phyloP scores from a whole-genome alignment of 2,888 invertebrate genomes.

The Dolichomitus sp. region DNA sequence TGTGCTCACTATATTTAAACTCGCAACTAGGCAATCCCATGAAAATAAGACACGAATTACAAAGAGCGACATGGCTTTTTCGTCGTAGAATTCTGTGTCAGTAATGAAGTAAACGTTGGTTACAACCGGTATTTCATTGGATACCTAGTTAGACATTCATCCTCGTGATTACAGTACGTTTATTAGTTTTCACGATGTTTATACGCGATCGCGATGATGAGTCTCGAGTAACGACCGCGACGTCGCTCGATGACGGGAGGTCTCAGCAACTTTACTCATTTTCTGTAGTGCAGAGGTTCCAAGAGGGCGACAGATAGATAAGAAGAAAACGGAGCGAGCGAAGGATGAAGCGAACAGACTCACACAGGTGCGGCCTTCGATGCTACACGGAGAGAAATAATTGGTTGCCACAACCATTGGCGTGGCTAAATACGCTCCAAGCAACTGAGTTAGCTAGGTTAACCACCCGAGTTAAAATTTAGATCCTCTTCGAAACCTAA shows the following conservation, averaged over 20 bases:
- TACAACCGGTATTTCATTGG: constrained; percentile 28
- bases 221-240: constrained; percentile 47
- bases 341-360: neutral
- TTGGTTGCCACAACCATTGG: too few species aligned
- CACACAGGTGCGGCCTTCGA: constrained; percentile 19
- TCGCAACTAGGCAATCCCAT: neutral
- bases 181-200: constrained; percentile 50
- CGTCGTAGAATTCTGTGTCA: neutral
- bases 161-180: constrained; percentile 60
- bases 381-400: neutral
- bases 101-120: constrained; percentile 55
- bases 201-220: constrained; percentile 47
- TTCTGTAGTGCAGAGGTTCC: neutral
- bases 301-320: neutral
- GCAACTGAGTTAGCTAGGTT: too few species aligned
- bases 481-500: too few species aligned
- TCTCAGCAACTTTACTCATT: constrained; percentile 1
- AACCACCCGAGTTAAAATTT: too few species aligned
- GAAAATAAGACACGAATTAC: constrained; percentile 14
- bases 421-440: too few species aligned
- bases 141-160: constrained; percentile 60
- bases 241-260: constrained; percentile 20
- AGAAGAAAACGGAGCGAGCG: neutral
- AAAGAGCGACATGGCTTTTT: constrained; percentile 43
- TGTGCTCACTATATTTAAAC: constrained; percentile 15